A percentile compares a stretch with the other conserved stretches of the same genome.
Evolutionary conservation across 1,140 invertebrate species (phyloP).

Genomic region (Lasioglossum baleicum): DNA sequence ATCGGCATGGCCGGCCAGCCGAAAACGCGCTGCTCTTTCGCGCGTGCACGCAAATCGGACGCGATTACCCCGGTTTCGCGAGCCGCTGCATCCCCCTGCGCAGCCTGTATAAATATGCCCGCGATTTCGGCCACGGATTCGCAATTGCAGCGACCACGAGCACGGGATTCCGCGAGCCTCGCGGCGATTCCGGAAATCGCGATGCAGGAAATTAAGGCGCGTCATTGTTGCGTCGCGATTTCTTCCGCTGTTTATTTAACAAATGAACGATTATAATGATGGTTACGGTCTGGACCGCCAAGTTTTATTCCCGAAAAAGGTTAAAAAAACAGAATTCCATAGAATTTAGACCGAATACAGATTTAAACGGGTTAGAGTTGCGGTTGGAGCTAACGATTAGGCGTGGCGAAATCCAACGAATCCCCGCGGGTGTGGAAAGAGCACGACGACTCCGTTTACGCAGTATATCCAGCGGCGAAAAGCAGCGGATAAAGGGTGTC

Average conservation of each 20-base stretch:
- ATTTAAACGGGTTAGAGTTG: too few relatives aligned
- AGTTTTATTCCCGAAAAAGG: too few relatives aligned
- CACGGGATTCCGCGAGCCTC: background rate
- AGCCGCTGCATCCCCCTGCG: conserved; percentile 37
- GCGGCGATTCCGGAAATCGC: background rate
- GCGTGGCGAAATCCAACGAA: background rate
- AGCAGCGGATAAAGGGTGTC: conserved; percentile 46
- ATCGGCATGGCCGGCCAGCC: conserved; percentile 36
- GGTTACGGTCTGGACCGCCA: too few relatives aligned
- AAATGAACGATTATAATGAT: too few relatives aligned
- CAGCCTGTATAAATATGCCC: conserved; percentile 48
- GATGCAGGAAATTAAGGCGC: too few relatives aligned
- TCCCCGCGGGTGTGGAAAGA: background rate
- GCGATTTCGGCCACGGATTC: conserved; percentile 5
- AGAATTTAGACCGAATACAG: too few relatives aligned
- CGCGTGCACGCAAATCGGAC: conserved; percentile 52
- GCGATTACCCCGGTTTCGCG: conserved; percentile 59
- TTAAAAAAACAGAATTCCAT: too few relatives aligned
- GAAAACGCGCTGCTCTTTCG: conserved; percentile 52
- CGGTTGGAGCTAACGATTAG: background rate
- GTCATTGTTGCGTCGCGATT: too few relatives aligned
- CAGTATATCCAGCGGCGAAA: conserved; percentile 44
- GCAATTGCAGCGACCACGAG: background rate
- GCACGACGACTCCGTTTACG: conserved; percentile 31
- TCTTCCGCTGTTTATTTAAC: too few relatives aligned